Evolutionary conservation across 2,888 invertebrate genomes (phyloP), one percentile per base, ranked within the genome.

Genomic region (Cheilosia scutellata): DNA sequence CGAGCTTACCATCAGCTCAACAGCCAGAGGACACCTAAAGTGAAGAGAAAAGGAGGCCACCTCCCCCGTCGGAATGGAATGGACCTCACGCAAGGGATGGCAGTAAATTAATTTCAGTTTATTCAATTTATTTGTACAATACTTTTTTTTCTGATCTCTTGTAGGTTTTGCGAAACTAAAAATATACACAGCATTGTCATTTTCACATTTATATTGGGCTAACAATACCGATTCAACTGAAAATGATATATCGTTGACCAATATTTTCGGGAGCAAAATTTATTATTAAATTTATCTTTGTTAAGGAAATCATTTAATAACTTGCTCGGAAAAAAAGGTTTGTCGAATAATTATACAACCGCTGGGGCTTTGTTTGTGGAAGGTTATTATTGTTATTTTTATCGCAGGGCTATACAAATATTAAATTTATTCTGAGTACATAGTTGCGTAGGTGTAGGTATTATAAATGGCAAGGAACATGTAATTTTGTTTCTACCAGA

Each of bases 31-130:
- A 13, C 25, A 49, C 20, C 37, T 6, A 29, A 55, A 57, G 31
- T 16, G 6, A 5, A 37, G 5, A n/a, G 11, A 11, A 68, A 68
- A 68, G 57, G 57, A 68, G 57, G 57, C 31, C 53, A 68, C 31
- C 11, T 60, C 37, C 2, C 49, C 2, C 49, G 4, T 7, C 11
- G n/a, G 25, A 27, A 49, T 49, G 27, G 31, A 66, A 58, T 42
- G n/a, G 37, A 42, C 6, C 42, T 51, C 16, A 60, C 58, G 9
- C 49, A 68, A 60, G 53, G 60, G 53, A 68, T 20, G 42, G 6
- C 33, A 20, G 68, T 53, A 68, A 68, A 76, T 60, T 76, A 68
- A 68, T 76, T 76, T 76, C 60, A 68, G 60, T 76, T 76, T 60
- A 76, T 68, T 76, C 60, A 76, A 60, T 68, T 76, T 76, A 53